Base-by-base conservation (phyloP, 2,797 vertebrate genomes). In the Onychomys torridus region DNA sequence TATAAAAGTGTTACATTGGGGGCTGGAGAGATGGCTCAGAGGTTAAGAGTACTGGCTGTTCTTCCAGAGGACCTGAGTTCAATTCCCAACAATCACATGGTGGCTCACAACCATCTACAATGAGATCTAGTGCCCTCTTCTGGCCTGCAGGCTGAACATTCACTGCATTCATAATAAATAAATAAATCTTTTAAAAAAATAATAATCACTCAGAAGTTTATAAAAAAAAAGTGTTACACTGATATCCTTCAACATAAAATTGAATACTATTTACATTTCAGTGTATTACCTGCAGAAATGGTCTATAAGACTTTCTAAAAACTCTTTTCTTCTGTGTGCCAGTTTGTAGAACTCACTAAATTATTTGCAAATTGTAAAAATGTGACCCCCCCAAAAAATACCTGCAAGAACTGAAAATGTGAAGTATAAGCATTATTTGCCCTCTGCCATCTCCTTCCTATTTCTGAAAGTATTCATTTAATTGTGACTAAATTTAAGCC, bases 361-460 rank as follows among this genome's bases (percentile, higher is more conserved):
- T 85, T 95, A 92, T 57, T 43, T 25, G 49, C n/a, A 90, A 88
- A 65, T 49, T 91, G 0, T 89, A 94, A 93, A 96, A 94, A 81
- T 43, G 7, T 88, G 13, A 90, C n/a, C 52, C n/a, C n/a, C n/a
- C 52, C 8, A 49, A 78, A 88, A 82, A 69, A 6, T 13, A 8
- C 6, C 13, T 5, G 34, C 10, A 19, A 19, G 65, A 43, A 59
- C 55, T 79, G 4, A 89, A 93, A 17, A 4, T 55, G 23, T 78
- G 16, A 46, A 6, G 63, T 89, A 8, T 32, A 97, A 94, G 84
- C 1, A 79, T 46, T 88, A 82, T 85, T 94, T 75, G 67, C 10
- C 16, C 8, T 90, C 27, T 81, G 49, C 3, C 13, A 89, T 32
- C 14, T 92, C 55, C 7, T 89, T 90, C 5, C 12, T 67, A 7